Evolutionary conservation across 2,113 vertebrate genomes (phyloP).

Genomic region (Trematomus loennbergii): DNA sequence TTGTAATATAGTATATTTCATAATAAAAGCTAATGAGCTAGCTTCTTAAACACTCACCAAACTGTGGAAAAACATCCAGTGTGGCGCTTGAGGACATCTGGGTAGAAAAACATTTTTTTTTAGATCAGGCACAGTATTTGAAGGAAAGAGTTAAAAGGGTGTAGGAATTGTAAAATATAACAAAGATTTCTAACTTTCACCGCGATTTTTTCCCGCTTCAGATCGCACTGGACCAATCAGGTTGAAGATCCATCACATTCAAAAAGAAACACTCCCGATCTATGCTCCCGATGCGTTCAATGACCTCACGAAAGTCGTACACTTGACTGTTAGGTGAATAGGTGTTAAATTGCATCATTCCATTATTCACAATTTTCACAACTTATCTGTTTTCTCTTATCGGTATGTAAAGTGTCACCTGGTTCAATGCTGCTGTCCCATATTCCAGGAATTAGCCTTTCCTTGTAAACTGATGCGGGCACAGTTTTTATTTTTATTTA

Average conservation of each 20-base stretch:
- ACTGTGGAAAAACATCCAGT: slow-evolving; percentile 88
- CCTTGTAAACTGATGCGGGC: too few relatives aligned
- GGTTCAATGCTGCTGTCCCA: too few relatives aligned
- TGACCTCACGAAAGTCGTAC: background rate
- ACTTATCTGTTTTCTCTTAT: too few relatives aligned
- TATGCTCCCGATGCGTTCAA: slow-evolving; percentile 26
- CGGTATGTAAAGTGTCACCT: too few relatives aligned
- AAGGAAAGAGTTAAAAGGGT: background rate
- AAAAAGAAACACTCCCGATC: background rate
- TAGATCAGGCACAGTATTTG: background rate
- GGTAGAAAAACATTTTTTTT: slow-evolving; percentile 88
- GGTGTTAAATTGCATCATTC: too few relatives aligned
- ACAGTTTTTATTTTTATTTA: too few relatives aligned
- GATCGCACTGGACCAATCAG: slow-evolving; percentile 48
- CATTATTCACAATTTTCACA: too few relatives aligned
- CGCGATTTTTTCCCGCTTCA: slow-evolving; percentile 30
- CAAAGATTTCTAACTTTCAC: background rate
- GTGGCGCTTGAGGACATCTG: slow-evolving; percentile 86
- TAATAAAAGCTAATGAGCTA: background rate
- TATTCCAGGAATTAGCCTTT: too few relatives aligned
- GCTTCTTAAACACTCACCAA: slow-evolving; percentile 79
- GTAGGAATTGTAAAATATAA: background rate
- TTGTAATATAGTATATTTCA: background rate
- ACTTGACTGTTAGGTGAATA: accelerated
- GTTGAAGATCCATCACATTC: background rate